Conservation (phyloP, 64 coral and sea anemone species). For the Actinia tenebrosa region DNA sequence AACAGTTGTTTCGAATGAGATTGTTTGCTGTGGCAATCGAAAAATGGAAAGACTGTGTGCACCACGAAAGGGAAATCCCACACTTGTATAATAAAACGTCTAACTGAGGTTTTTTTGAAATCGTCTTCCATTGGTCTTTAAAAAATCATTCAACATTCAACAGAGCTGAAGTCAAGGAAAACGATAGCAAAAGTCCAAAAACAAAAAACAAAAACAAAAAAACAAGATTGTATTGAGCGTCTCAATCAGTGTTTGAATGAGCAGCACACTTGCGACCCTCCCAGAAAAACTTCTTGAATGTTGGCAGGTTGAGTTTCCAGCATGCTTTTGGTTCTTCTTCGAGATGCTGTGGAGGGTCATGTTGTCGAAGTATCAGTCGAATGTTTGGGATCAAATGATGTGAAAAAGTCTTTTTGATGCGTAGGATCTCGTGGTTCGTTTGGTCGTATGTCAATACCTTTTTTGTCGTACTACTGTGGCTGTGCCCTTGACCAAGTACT, state of each 20-base stretch:
- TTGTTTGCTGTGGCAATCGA: neutral
- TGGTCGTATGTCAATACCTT: neutral
- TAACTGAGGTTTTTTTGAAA: constrained; percentile 36
- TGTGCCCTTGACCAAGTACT: too few species aligned
- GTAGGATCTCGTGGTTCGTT: neutral
- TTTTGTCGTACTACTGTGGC: too few species aligned
- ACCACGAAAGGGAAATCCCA: constrained; percentile 48
- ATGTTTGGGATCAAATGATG: neutral
- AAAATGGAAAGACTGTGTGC: constrained; percentile 35
- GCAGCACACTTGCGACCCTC: constrained; percentile 2
- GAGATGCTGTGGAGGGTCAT: neutral
- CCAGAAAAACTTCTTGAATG: neutral
- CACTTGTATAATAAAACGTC: constrained; percentile 47
- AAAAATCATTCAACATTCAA: constrained; percentile 36
- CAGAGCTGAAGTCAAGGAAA: constrained; percentile 69
- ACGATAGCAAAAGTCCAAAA: constrained; percentile 29
- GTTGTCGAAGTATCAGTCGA: neutral
- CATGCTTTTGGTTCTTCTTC: neutral
- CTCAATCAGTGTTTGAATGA: constrained; percentile 29
- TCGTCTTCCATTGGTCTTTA: constrained; percentile 42
- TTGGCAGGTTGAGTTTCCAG: neutral
- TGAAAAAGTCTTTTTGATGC: neutral
- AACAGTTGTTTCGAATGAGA: neutral
- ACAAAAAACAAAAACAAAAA: too few species aligned
- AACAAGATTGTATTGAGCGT: neutral